Evolutionary conservation across 2,888 invertebrate species (phyloP), one percentile per base, ranked within the genome.

Genomic region (Tetranychus truncatus): DNA sequence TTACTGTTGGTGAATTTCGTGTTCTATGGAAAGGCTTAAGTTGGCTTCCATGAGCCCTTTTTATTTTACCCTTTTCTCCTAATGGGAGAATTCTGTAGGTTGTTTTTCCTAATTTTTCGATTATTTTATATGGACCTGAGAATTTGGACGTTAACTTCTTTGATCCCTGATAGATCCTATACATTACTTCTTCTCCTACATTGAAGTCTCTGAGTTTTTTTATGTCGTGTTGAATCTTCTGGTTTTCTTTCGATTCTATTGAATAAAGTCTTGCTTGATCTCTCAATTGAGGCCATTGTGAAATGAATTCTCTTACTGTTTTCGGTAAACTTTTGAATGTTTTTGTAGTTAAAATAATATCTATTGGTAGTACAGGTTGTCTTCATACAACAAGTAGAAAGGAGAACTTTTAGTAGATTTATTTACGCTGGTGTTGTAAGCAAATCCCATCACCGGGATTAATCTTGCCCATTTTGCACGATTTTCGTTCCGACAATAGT

Each of bases 401-500:
- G 75, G 73, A 0, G 66, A 45, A 5, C n/a, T 44, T 34, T 67
- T 66, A 8, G 76, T 77, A 1, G 71, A 72, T 6, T 73, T 71
- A n/a, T 76, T 76, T 11, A 44, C 45, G 1, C 74, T 11, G 5
- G 73, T 45, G 71, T 76, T 77, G n/a, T 76, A 75, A 4, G 71
- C 73, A 46, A 73, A 75, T 1, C 71, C 71, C 6, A 74, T 55
- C 72, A 74, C 72, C 6, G 74, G 75, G 21, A 77, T 20, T 6
- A 76, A 6, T 6, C n/a, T n/a, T 34, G 71, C 74, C 77, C 77
- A 77, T 5, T 76, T 44, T 44, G 1, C 2, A 1, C 46, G 65
- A 34, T 74, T 66, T 15, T 74, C 55, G 7, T 15, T 20, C 7
- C 71, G 66, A 21, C 75, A 24, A 72, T 77, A 77, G 46, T 74